Conservation (phyloP, 2,113 vertebrate genomes). For the Pachycephala philippinensis region DNA sequence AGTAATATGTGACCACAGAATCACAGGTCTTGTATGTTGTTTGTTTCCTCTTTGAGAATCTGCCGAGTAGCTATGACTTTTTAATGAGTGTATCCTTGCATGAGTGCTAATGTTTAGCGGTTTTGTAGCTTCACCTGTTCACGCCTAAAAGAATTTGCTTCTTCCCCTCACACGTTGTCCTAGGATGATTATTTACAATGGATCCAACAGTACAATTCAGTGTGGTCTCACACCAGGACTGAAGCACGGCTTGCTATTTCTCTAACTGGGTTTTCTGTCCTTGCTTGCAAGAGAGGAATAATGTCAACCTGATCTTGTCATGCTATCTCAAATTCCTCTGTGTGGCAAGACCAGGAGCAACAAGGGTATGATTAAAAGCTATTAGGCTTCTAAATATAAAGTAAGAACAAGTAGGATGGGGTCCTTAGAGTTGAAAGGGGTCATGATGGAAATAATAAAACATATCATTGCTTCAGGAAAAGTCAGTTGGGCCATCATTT, state of each 20-base stretch:
- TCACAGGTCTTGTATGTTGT: neutral
- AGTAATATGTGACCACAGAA: neutral
- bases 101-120: neutral
- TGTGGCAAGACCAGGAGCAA: neutral
- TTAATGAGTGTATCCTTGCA: neutral
- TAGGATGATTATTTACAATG: neutral
- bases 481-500: neutral
- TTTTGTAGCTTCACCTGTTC: neutral
- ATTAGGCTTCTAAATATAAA: neutral
- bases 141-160: neutral
- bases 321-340: neutral
- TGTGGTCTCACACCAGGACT: neutral
- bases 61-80: neutral
- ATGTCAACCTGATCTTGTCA: neutral
- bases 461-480: neutral
- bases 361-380: neutral
- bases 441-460: neutral
- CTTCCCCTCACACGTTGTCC: accelerated
- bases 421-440: neutral
- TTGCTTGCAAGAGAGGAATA: neutral
- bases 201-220: neutral
- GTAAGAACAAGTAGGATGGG: neutral
- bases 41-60: neutral
- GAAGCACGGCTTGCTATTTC: neutral
- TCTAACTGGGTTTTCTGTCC: neutral